Evolutionary conservation across 1,140 invertebrate species (phyloP), one percentile per base, ranked within the genome.

Genomic region (Nebria ingens): DNA sequence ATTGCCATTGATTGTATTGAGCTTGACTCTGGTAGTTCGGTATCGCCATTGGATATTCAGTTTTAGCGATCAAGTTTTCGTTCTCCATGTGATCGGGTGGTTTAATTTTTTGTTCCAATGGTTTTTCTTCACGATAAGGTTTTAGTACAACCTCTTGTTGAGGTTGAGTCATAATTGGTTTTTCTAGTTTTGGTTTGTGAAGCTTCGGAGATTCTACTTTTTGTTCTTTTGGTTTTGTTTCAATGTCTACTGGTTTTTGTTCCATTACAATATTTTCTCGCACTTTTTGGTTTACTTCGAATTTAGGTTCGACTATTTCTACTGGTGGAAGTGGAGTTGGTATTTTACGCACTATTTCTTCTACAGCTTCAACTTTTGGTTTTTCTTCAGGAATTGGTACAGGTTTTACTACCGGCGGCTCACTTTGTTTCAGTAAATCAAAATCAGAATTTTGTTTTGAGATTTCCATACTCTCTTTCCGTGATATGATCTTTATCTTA

Each of bases 1-100:
- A 83, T 2, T 74, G 73, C 59, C 80, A 76, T 72, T 80, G 81
- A 62, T 76, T 75, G 55, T 81, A 82, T 59, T 82, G 78, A 1
- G 74, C 66, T 66, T 71, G 79, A 0, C n/a, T 49, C 21, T 64
- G 63, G 40, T 67, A 68, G 49, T 66, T 66, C 52, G 66, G 62
- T 58, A 79, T 76, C 61, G 81, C 79, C 66, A 82, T 76, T 0
- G 74, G 68, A 58, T 75, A 77, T 51, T 76, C 75, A 0, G 73
- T 64, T 62, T 76, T 77, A 1, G 75, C 71, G 2, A 78, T 62
- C 11, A 78, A 56, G 42, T 58, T 61, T 53, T 79, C 76, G 54
- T 72, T 75, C 42, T 78, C 65, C 34, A 65, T 54, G 51, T 65
- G 63, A 25, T 21, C 23, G 9, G 59, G 49, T 42, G 58, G 60